A percentile compares a stretch with the other conserved stretches of the same genome.
Conservation (phyloP, 2,888 invertebrate genomes). For the Hydropsyche betteni region DNA sequence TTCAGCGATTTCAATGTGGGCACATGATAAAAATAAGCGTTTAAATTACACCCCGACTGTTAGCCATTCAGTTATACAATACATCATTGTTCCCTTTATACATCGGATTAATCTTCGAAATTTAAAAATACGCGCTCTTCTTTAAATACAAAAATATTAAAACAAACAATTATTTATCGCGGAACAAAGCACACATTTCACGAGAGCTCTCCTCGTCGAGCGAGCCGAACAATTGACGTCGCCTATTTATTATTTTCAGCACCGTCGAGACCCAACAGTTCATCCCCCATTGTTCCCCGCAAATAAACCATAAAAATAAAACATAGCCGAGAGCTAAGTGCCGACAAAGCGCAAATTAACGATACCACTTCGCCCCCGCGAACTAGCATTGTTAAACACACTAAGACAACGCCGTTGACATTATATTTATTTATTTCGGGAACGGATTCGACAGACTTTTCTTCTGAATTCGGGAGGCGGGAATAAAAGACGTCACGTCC, state of each 20-base stretch:
- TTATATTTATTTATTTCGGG: background rate
- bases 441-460: conserved; percentile 14
- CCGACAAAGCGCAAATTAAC: conserved; percentile 31
- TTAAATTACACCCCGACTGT: too few relatives aligned
- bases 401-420: background rate
- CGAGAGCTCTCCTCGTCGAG: too few relatives aligned
- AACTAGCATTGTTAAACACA: conserved; percentile 13
- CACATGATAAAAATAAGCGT: too few relatives aligned
- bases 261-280: background rate
- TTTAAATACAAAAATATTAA: too few relatives aligned
- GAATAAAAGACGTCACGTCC: conserved; percentile 40
- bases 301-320: conserved; percentile 24
- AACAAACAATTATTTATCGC: too few relatives aligned
- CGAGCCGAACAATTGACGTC: conserved; percentile 8
- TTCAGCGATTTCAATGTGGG: too few relatives aligned
- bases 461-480: background rate
- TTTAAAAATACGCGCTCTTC: too few relatives aligned
- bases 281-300: conserved; percentile 24
- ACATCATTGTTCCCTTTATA: too few relatives aligned
- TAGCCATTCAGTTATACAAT: too few relatives aligned
- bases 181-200: too few relatives aligned
- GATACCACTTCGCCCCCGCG: conserved; percentile 14
- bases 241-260: conserved; percentile 44
- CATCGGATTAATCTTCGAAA: too few relatives aligned
- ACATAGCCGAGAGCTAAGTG: conserved; percentile 24